These are phyloP conservation scores for Trematomus loennbergii DNA, from an alignment of 2,113 vertebrate species.

Conservation along the genomic window DNA sequence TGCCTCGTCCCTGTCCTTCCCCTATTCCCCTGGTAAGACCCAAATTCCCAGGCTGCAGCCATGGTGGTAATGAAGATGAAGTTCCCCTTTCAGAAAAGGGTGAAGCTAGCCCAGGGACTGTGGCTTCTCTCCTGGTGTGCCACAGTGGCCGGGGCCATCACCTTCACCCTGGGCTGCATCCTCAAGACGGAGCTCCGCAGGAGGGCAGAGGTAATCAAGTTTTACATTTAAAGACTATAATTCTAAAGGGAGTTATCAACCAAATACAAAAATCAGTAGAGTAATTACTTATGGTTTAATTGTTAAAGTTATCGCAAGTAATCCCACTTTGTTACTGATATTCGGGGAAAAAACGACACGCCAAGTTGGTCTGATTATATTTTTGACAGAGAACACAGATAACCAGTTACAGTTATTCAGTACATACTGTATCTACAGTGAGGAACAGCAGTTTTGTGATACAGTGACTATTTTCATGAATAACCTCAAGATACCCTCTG, in stretches of 20 bases:
- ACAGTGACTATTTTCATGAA: not conserved
- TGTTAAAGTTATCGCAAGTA: not conserved
- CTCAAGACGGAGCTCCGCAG: conserved; percentile 87
- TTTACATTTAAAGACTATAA: not conserved
- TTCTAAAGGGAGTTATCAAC: not conserved
- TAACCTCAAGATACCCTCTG: not conserved
- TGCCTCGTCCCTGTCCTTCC: conserved; percentile 61
- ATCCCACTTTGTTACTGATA: not conserved
- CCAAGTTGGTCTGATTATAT: not conserved
- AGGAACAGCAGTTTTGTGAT: not conserved
- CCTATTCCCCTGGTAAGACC: conserved; percentile 64
- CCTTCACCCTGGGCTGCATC: conserved; percentile 85
- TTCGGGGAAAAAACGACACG: not conserved
- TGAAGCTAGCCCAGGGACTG: conserved; percentile 87
- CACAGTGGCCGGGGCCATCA: conserved; percentile 81
- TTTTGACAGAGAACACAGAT: not conserved
- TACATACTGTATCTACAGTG: not conserved
- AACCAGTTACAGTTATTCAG: not conserved
- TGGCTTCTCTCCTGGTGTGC: conserved; percentile 89
- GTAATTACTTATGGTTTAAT: not conserved
- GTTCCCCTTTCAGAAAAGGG: conserved; percentile 86
- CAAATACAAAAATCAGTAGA: not conserved
- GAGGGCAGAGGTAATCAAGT: conserved; percentile 82
- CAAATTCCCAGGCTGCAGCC: conserved; percentile 54
- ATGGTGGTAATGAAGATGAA: conserved; percentile 89